Percentiles rank a stretch among this genome's conserved stretches.
These are phyloP conservation scores for Tetramorium alpestre DNA, from an alignment of 1,140 invertebrate genomes.

Conservation along the genomic window DNA sequence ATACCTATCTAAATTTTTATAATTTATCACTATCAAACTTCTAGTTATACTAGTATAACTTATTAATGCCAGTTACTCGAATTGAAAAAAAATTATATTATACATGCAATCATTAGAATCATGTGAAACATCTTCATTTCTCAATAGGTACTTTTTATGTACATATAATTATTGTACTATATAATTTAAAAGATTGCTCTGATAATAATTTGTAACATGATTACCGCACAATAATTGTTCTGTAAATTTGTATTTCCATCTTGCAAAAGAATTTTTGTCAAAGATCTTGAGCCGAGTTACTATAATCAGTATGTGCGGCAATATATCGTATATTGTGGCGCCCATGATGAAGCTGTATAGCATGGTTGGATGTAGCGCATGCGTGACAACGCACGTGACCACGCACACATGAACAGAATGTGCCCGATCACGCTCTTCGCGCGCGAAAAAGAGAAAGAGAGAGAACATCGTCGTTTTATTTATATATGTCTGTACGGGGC, in stretches of 20 bases:
- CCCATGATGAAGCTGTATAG: constrained; percentile 80
- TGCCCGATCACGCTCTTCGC: constrained; percentile 61
- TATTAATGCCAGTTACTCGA: neutral
- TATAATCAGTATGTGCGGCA: neutral
- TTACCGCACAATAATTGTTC: neutral
- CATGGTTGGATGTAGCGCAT: constrained; percentile 48
- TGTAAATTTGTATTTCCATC: neutral
- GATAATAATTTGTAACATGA: neutral
- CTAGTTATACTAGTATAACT: neutral
- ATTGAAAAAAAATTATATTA: neutral
- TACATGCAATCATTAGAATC: neutral
- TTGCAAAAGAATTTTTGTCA: neutral
- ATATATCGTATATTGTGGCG: constrained; percentile 40
- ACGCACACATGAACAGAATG: constrained; percentile 65
- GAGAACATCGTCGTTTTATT: constrained; percentile 76
- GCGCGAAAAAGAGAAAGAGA: neutral
- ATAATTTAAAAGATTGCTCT: neutral
- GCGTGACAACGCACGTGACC: constrained; percentile 74
- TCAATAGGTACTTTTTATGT: neutral
- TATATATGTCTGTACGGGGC: constrained; percentile 79
- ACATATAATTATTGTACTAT: neutral
- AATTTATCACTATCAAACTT: neutral
- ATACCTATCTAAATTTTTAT: neutral
- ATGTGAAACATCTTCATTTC: neutral
- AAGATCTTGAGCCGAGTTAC: constrained; percentile 8